Base-by-base conservation (phyloP, 2,888 invertebrate species). In the Coelinius sp. region DNA sequence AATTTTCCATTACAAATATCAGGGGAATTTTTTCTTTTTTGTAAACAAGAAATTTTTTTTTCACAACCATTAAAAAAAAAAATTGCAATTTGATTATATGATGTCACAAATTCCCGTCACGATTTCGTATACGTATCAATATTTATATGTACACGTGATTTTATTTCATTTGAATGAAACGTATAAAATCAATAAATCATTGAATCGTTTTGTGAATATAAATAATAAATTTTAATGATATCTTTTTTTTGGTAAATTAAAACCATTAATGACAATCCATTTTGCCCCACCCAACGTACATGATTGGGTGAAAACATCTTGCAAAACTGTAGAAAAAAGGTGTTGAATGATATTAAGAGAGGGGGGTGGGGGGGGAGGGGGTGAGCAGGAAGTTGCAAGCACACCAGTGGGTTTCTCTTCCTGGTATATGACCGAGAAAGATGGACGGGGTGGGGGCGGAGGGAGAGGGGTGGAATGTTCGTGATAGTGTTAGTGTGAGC, bases 321-420 rank as follows among this genome's bases (percentile, higher is more conserved):
- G 41, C 31, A 17, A 38, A 38, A 22, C 44, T 22, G 76, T 73
- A 76, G 73, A 76, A 71, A 79, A 75, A 76, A 79, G 78, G 77
- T 75, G 74, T 73, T 78, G 73, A 75, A 68, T 78, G 78, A 80
- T 80, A 78, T 77, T 75, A 72, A 75, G 73, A 69, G 64, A 69
- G 74, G 68, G 69, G 72, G 71, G 73, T 73, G 67, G 63, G 75
- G 67, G 64, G 59, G 64, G 22, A 49, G 72, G 63, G 49, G 53
- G 56, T 62, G 73, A 44, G 27, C 27, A 35, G 59, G 59, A 35
- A 59, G 59, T 59, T 14, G 10, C 59, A 35, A 59, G 59, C 31
- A 59, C 59, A 59, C 27, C n/a, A 17, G 20, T 49, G 49, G 20
- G 20, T 12, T 20, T 10, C 20, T 49, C 49, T 46, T 4, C 0